Conservation (phyloP, 2,797 vertebrate genomes). For the Chaenodraco wilsoni region DNA sequence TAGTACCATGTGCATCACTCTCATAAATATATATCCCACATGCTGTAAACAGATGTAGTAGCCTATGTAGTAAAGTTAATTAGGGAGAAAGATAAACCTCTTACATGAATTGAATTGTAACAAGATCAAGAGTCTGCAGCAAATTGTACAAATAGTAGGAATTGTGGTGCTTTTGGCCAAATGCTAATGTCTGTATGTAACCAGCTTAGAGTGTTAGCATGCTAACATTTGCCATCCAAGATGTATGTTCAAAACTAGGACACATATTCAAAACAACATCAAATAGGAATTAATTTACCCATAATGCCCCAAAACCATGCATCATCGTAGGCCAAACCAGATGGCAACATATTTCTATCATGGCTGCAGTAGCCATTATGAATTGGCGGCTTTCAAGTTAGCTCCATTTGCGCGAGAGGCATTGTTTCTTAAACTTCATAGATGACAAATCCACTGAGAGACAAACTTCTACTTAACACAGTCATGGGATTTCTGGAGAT, state of each 20-base stretch:
- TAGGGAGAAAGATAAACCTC: constrained; percentile 15
- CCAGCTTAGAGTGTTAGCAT: neutral
- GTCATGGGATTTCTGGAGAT: neutral
- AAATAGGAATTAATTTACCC: too few species aligned
- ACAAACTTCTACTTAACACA: neutral
- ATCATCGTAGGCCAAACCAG: too few species aligned
- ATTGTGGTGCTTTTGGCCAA: neutral
- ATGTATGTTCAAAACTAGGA: too few species aligned
- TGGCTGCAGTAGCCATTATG: neutral
- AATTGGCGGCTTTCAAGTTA: neutral
- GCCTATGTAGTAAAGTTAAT: constrained; percentile 1
- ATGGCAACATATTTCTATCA: too few species aligned
- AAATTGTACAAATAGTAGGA: neutral
- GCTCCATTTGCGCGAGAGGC: neutral
- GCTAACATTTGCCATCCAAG: constrained; percentile 3
- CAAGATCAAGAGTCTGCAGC: neutral
- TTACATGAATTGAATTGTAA: constrained; percentile 7
- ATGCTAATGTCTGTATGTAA: neutral
- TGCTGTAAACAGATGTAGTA: constrained; percentile 17
- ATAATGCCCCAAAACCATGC: too few species aligned
- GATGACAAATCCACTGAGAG: neutral
- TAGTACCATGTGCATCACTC: constrained; percentile 11
- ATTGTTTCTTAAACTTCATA: neutral
- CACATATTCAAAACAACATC: too few species aligned
- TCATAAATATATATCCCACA: constrained; percentile 28